Conservation (phyloP, 2,888 invertebrate genomes). For the Caenorhabditis afra region DNA sequence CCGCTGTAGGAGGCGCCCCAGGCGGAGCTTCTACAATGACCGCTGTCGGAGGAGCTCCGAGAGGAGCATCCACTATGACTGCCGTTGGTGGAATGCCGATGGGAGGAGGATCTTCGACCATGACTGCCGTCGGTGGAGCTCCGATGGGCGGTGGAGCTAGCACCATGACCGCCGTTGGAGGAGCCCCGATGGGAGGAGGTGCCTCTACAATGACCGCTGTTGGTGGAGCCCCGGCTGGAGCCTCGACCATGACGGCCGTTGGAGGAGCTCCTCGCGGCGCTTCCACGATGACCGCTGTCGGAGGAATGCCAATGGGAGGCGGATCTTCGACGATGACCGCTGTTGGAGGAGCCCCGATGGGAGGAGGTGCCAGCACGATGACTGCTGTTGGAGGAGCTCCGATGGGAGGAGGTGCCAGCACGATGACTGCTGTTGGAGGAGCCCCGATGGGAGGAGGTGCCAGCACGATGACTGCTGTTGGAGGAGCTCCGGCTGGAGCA, state of each 20-base stretch:
- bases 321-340: constrained; percentile 70
- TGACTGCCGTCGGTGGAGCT: too few relatives aligned
- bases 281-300: constrained; percentile 55
- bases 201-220: too few relatives aligned
- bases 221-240: not conserved
- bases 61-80: too few relatives aligned
- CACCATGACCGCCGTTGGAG: too few relatives aligned
- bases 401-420: constrained; percentile 47
- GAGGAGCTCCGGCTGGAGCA: constrained; percentile 32
- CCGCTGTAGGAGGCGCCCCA: constrained; percentile 52
- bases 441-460: constrained; percentile 39
- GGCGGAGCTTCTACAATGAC: not conserved
- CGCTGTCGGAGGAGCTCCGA: too few relatives aligned
- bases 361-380: constrained; percentile 70
- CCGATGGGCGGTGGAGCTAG: too few relatives aligned
- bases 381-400: constrained; percentile 67
- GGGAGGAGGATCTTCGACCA: too few relatives aligned
- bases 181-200: not conserved
- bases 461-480: constrained; percentile 26
- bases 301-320: constrained; percentile 37
- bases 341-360: constrained; percentile 63
- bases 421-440: constrained; percentile 70
- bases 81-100: too few relatives aligned
- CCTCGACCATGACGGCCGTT: constrained; percentile 18
- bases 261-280: constrained; percentile 34